Evolutionary conservation across 2,888 invertebrate species (phyloP), one percentile per base, ranked within the genome.

Genomic region (Taenaris catops): DNA sequence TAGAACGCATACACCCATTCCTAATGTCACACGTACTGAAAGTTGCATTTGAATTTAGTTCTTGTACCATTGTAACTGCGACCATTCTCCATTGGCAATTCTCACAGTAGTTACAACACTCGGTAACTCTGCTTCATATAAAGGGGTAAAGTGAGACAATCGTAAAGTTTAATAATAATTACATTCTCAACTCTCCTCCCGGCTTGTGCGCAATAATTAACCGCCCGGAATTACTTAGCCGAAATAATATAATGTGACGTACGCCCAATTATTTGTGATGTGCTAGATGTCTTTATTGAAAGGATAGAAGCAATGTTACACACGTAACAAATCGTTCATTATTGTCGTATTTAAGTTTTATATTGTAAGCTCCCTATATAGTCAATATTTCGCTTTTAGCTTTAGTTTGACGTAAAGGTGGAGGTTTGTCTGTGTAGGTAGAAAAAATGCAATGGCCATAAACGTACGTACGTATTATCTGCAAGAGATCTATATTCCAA

Each of bases 121-220:
- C 50, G 43, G 47, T 28, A 36, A 44, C 35, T 34, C 29, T 39
- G 31, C 39, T 42, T 51, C 48, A 57, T 62, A 69, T 58, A 71
- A 80, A 78, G 79, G 86, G 86, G 84, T 84, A 80, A 83, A 81
- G 79, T 83, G 84, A 86, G 83, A 86, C 86, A 86, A 86, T 86
- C 84, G 86, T 84, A 84, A 84, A 86, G 75, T 86, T 86, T 84
- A 86, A 86, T 86, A 86, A 86, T 86, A 86, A 86, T 86, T 86
- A 86, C 83, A 84, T 84, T 84, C 81, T 81, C 84, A 78, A 79
- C 83, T 84, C 83, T 76, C 79, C 75, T 80, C 76, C 71, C 78
- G 78, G 79, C 75, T 76, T 79, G 78, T 78, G 73, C 75, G 66
- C 81, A 81, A 81, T 84, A 86, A 86, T 86, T 86, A 86, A 86